Percentiles rank a stretch among this genome's conserved stretches.
These are phyloP conservation scores for Aleadryas rufinucha DNA, from an alignment of 2,113 vertebrate genomes.

Conservation along the genomic window DNA sequence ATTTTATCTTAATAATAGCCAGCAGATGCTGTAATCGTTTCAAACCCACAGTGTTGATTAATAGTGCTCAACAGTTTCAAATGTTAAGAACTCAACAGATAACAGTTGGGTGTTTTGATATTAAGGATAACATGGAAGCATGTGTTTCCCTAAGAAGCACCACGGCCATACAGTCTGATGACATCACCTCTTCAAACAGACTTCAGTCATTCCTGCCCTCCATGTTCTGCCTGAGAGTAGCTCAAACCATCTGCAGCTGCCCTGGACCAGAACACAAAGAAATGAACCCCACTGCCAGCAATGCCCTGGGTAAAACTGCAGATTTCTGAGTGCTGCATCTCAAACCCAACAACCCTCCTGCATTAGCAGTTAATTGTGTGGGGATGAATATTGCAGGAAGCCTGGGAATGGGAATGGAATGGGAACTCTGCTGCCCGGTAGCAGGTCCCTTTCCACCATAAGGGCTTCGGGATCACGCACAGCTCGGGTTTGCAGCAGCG, in stretches of 20 bases:
- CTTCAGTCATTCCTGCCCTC: background rate
- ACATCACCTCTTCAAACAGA: background rate
- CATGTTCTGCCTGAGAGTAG: background rate
- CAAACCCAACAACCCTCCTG: background rate
- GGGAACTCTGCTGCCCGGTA: background rate
- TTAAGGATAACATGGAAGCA: background rate
- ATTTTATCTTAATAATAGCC: constrained; percentile 11
- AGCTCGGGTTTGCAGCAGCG: background rate
- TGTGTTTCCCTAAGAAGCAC: background rate
- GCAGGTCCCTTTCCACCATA: background rate
- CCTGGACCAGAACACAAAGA: background rate
- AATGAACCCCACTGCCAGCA: background rate
- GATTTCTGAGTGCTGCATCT: background rate
- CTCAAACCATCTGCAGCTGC: background rate
- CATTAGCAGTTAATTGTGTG: background rate
- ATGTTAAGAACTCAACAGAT: background rate
- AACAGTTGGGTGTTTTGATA: background rate
- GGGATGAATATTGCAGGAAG: background rate
- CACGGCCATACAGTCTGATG: background rate
- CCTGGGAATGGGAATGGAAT: background rate
- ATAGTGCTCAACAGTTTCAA: background rate
- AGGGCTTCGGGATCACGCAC: background rate
- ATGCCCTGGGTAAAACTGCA: background rate
- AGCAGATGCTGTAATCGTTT: background rate
- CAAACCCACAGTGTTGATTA: background rate